Evolutionary conservation across 2,797 vertebrate species (phyloP), one percentile per base, ranked within the genome.

Genomic region (Phalloptychus januarius): DNA sequence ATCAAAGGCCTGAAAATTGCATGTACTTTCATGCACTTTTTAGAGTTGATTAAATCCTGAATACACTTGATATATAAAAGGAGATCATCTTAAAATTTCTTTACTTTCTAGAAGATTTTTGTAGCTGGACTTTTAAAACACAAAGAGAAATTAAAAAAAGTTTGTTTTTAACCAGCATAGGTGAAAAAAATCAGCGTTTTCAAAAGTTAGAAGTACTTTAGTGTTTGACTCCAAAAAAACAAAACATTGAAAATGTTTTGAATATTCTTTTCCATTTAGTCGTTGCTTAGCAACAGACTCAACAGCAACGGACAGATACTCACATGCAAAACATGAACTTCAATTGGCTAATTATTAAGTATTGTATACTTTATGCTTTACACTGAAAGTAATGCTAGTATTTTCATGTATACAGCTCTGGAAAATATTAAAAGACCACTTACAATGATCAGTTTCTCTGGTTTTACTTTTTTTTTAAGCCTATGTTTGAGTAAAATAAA

Each of bases 281-380:
- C 2, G 56, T 75, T 75, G 74, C 42, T 63, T 63, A 12, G 42
- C 56, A 63, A 46, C 74, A 75, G n/a, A 56, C 52, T n/a, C 23
- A 54, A 54, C 52, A 54, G 52, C 7, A n/a, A 54, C 50, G n/a
- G 50, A 50, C 6, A 10, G 23, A 63, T 63, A 33, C 25, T 28
- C 1, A 0, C 12, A 70, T 15, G 23, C 20, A 69, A 70, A 44
- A 6, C 42, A 70, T 16, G 15, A 28, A 45, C 25, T 6, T 67
- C 11, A 67, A 23, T 67, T 42, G 23, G 23, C 2, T 42, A 69
- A 63, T 36, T 63, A 31, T 63, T 63, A 7, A 42, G n/a, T 40
- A 25, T 23, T 67, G 10, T 25, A 13, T 23, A 33, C 63, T 67
- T 40, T 23, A 67, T 63, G 61, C 63, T 67, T 67, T 67, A 40